phyloP scores from a whole-genome alignment of 2,797 vertebrate species.

The Parauchenoglanis punctatus region DNA sequence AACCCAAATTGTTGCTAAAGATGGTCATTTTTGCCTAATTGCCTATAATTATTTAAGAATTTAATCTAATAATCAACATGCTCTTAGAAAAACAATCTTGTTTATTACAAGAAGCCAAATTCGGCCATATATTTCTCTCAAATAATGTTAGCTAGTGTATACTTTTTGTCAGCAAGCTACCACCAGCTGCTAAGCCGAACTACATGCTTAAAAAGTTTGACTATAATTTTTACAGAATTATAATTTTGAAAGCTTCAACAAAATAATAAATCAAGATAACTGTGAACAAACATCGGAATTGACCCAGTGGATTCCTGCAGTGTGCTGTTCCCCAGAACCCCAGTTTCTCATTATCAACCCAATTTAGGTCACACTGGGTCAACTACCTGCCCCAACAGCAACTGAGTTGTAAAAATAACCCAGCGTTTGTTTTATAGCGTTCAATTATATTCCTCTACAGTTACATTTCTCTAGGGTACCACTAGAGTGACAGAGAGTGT shows the following conservation, averaged over 20 bases:
- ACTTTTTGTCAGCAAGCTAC: not conserved
- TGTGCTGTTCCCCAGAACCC: not conserved
- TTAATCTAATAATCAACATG: not conserved
- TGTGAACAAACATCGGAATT: not conserved
- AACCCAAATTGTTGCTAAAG: not conserved
- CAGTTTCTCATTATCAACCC: constrained; percentile 13
- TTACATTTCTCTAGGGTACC: constrained; percentile 10
- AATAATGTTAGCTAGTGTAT: not conserved
- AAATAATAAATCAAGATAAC: not conserved
- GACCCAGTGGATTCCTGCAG: not conserved
- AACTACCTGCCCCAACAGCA: constrained; percentile 8
- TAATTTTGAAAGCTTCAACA: not conserved
- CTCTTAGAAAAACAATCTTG: not conserved
- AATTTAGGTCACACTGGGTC: not conserved
- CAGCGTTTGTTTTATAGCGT: not conserved
- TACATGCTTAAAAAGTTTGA: not conserved
- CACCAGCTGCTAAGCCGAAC: not conserved
- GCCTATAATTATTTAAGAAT: not conserved
- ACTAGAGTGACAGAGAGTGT: not conserved
- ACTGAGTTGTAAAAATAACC: constrained; percentile 16
- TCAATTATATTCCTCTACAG: constrained; percentile 3
- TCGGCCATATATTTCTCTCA: not conserved
- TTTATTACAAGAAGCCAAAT: not conserved
- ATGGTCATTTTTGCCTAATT: not conserved
- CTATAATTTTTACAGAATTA: too few relatives aligned